phyloP scores from a whole-genome alignment of 2,888 invertebrate genomes.

The Anarsia innoxiella region DNA sequence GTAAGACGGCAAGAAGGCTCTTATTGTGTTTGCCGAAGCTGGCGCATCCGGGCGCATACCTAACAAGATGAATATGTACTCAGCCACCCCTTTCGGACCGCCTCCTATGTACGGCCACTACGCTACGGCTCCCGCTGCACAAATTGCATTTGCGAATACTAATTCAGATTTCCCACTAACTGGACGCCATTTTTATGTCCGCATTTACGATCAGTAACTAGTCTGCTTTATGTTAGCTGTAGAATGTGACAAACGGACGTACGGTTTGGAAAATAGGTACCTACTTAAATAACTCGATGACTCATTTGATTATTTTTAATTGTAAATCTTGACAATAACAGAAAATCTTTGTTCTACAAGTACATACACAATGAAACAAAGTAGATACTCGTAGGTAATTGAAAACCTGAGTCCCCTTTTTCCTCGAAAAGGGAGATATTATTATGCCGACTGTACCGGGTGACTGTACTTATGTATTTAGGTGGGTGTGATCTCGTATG shows the following conservation, averaged over 20 bases:
- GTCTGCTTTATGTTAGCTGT: no score
- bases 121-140: no score
- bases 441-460: not conserved
- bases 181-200: constrained; percentile 13
- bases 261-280: no score
- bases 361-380: no score
- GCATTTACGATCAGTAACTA: not conserved
- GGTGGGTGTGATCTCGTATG: constrained; percentile 14
- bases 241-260: no score
- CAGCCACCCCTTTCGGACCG: constrained; percentile 57
- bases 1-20: constrained; percentile 53
- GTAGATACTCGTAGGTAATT: no score
- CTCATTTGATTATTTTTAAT: no score
- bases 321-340: no score
- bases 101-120: constrained; percentile 49
- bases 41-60: constrained; percentile 74
- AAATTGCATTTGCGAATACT: constrained; percentile 73
- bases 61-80: constrained; percentile 74
- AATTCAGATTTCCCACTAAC: constrained; percentile 52
- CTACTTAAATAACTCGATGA: no score
- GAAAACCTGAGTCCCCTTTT: no score
- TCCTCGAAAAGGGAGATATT: no score
- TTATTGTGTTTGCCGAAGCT: constrained; percentile 75
- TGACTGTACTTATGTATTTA: constrained; percentile 8
- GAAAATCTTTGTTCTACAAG: no score